A percentile compares a stretch with the other conserved stretches of the same genome.
Evolutionary conservation across 2,113 vertebrate species (phyloP).

Genomic region (Psilopogon haemacephalus): DNA sequence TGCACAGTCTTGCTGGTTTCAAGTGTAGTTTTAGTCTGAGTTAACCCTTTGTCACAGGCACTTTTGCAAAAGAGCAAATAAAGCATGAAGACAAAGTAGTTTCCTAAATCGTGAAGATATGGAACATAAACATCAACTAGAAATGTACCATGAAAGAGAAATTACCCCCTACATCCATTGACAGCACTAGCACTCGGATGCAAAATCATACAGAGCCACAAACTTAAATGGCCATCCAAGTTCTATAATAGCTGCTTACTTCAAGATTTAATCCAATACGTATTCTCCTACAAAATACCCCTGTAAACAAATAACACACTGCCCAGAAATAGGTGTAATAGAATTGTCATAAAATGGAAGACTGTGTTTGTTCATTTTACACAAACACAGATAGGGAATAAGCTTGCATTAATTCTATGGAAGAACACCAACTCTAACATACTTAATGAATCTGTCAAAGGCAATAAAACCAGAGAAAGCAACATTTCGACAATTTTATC

Average conservation of each 20-base stretch:
- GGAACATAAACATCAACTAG: background rate
- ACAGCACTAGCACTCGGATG: background rate
- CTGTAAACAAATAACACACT: conserved; percentile 45
- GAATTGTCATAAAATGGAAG: conserved; percentile 67
- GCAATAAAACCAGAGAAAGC: conserved; percentile 64
- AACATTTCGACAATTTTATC: conserved; percentile 48
- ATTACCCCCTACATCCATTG: conserved; percentile 15
- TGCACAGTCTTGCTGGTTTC: background rate
- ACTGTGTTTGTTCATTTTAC: conserved; percentile 64
- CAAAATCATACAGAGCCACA: background rate
- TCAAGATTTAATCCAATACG: conserved; percentile 41
- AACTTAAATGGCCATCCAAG: conserved; percentile 10
- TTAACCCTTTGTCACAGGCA: background rate
- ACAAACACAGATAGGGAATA: conserved; percentile 61
- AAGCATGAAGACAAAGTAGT: background rate
- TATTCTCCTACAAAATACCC: conserved; percentile 12
- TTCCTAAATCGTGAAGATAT: background rate
- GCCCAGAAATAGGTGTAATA: conserved; percentile 56
- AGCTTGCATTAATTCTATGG: conserved; percentile 70
- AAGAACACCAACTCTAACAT: conserved; percentile 54
- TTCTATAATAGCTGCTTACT: conserved; percentile 4
- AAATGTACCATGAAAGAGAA: background rate
- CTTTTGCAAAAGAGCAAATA: background rate
- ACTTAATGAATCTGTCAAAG: conserved; percentile 65
- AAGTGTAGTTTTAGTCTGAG: background rate